Evolutionary conservation across 2,888 invertebrate genomes (phyloP).

Genomic region (Dasysyrphus tricinctus): DNA sequence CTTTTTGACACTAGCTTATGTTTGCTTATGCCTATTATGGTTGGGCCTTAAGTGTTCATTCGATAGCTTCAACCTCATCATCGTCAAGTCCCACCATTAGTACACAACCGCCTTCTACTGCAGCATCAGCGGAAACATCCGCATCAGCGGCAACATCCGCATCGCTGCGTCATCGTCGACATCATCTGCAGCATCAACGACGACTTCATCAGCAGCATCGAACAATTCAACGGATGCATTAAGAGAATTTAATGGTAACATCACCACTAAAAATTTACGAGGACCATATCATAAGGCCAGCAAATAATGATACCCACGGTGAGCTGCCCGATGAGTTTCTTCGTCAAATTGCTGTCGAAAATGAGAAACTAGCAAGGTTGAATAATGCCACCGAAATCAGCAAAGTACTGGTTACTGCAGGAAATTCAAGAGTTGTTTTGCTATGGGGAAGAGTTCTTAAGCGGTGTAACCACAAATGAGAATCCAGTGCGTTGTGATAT

Average conservation of each 20-base stretch:
- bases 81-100: conserved; percentile 59
- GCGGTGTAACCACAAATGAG: conserved; percentile 85
- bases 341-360: conserved; percentile 81
- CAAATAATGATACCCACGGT: conserved; percentile 64
- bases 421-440: conserved; percentile 91
- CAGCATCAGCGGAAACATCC: conserved; percentile 25
- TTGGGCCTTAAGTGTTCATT: conserved; percentile 55
- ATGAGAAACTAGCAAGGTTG: conserved; percentile 83
- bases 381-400: conserved; percentile 89
- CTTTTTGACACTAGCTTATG: too few relatives aligned
- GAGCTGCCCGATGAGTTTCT: conserved; percentile 81
- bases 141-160: conserved; percentile 41
- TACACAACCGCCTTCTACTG: conserved; percentile 14
- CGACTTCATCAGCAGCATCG: conserved; percentile 59
- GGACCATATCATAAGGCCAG: conserved; percentile 80
- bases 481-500: conserved; percentile 84
- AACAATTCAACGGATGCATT: conserved; percentile 51
- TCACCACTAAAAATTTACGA: conserved; percentile 81
- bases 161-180: conserved; percentile 68
- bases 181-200: conserved; percentile 67
- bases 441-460: conserved; percentile 93
- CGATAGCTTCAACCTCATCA: conserved; percentile 68
- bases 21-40: too few relatives aligned
- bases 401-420: conserved; percentile 92
- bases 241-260: conserved; percentile 77